Base-by-base conservation (phyloP, 2,888 invertebrate species). In the Lottia scabra region DNA sequence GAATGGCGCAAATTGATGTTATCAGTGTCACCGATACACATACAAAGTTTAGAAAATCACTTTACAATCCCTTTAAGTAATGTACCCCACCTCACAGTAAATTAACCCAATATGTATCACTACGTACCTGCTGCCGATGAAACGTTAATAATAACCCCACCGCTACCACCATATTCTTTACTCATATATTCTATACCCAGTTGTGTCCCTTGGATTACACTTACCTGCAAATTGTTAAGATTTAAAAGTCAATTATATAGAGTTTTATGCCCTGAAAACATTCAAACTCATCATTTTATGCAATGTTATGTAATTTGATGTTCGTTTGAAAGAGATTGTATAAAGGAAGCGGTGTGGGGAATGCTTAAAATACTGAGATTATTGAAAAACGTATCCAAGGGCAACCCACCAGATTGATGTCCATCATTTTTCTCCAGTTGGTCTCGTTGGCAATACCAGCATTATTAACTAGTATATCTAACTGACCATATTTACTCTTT, bases 111-210 rank as follows among this genome's bases (percentile, higher is more conserved):
- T 5, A 5, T 5, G 5, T 8, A 38, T 6, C 38, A 38, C 5
- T 38, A 38, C 38, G 68, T 67, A 83, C 84, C 84, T 73, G 78
- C 83, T 10, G 78, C 71, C 0, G 86, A 86, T 19, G 86, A 78
- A 0, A 85, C 77, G 72, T 86, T 86, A 62, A 86, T 70, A 15
- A 86, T 79, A 45, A 80, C 68, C 10, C 86, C 85, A 8, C 85
- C 85, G 30, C 76, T 67, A 10, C 84, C 85, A 2, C 84, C 84
- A 46, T 77, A 78, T 67, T 85, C 84, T 68, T 79, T 83, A 66
- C 81, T 77, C 86, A 86, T 83, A 71, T 80, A 74, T n/a, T 81
- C 75, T 16, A 84, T 38, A 8, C 80, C 85, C 23, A 83, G 64
- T 19, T 71, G 45, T 8, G 83, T 81, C 1, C 86, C 85, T 30